Evolutionary conservation across 2,113 vertebrate species (phyloP).

Genomic region (Daphoenositta chrysoptera): DNA sequence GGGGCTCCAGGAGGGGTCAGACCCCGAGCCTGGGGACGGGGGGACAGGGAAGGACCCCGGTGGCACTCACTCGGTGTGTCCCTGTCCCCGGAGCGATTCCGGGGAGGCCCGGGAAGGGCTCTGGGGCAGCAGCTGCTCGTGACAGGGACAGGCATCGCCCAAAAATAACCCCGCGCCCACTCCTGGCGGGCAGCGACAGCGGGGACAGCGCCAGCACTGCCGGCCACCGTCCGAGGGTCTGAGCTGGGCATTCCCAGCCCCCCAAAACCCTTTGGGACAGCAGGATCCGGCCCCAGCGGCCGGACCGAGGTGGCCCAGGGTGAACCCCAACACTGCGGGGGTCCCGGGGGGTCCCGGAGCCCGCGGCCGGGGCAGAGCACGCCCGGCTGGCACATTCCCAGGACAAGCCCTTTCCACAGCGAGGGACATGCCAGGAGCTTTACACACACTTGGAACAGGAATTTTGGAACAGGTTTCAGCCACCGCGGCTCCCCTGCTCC

Average conservation of each 20-base stretch:
- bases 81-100: neutral
- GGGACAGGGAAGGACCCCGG: accelerated
- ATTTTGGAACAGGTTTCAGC: constrained; percentile 35
- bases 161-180: neutral
- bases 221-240: neutral
- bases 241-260: neutral
- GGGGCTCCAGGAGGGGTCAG: accelerated
- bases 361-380: neutral
- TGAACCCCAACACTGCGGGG: accelerated
- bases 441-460: constrained; percentile 16
- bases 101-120: neutral
- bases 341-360: neutral
- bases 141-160: neutral
- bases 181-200: neutral
- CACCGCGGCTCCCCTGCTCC: neutral
- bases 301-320: accelerated
- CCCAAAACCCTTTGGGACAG: neutral
- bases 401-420: neutral
- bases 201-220: neutral
- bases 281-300: neutral
- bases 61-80: neutral
- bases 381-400: neutral
- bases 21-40: neutral
- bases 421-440: constrained; percentile 22
- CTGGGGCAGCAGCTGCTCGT: neutral